Percentiles rank a stretch among this genome's conserved stretches.
These are phyloP conservation scores for Hoplodrina ambigua DNA, from an alignment of 2,888 invertebrate genomes.

Conservation along the genomic window DNA sequence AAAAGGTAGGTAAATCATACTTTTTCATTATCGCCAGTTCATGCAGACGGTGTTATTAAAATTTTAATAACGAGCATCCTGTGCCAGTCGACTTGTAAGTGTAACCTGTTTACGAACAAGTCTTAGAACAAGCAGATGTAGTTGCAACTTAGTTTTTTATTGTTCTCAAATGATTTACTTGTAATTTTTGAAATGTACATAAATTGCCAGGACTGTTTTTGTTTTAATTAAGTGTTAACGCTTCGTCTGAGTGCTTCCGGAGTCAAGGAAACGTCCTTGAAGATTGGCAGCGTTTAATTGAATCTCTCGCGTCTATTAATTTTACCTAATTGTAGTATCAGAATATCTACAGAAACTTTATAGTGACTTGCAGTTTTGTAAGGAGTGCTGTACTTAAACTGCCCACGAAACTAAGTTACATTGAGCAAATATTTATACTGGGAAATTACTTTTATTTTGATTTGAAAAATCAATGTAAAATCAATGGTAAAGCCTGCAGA, in stretches of 20 bases:
- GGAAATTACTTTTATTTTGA: too few relatives aligned
- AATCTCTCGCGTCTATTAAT: conserved; percentile 36
- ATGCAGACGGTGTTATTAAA: conserved; percentile 72
- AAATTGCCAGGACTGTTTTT: conserved; percentile 49
- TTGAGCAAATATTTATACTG: too few relatives aligned
- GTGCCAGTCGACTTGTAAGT: conserved; percentile 61
- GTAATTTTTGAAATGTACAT: conserved; percentile 39
- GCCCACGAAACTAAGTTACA: too few relatives aligned
- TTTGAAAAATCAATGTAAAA: too few relatives aligned
- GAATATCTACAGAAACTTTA: conserved; percentile 13
- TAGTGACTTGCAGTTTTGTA: neutral
- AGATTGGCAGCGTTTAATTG: conserved; percentile 28
- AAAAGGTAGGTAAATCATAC: conserved; percentile 50
- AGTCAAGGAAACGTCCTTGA: conserved; percentile 59
- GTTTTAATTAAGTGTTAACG: conserved; percentile 48
- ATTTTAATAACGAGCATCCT: conserved; percentile 79
- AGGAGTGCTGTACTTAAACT: too few relatives aligned
- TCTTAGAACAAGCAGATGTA: conserved; percentile 70
- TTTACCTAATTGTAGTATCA: conserved; percentile 32
- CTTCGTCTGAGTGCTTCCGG: conserved; percentile 57
- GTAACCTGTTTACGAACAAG: conserved; percentile 77
- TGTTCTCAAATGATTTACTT: conserved; percentile 58
- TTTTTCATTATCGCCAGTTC: conserved; percentile 61
- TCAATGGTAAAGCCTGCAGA: too few relatives aligned
- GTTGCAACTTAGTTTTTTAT: conserved; percentile 58